Evolutionary conservation across 1,140 invertebrate genomes (phyloP).

Genomic region (Drosophila mayri): DNA sequence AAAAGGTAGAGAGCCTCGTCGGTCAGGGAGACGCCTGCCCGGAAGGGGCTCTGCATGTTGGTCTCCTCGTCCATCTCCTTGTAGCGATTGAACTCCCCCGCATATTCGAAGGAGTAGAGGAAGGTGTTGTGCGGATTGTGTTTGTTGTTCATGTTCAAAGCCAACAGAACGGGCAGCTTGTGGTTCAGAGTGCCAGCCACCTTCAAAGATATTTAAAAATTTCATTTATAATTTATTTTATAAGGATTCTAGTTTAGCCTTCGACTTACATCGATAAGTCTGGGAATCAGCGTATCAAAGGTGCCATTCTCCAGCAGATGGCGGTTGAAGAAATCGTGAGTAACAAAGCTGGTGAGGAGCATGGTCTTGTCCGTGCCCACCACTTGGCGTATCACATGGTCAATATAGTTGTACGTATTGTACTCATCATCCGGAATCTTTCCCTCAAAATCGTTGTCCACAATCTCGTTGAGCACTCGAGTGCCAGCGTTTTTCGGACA

Average conservation of each 20-base stretch:
- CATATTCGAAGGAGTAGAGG: conserved; percentile 82
- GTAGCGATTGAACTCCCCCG: conserved; percentile 82
- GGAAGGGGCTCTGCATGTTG: conserved; percentile 84
- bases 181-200: conserved; percentile 81
- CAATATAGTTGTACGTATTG: conserved; percentile 72
- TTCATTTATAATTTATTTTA: not conserved
- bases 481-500: conserved; percentile 79
- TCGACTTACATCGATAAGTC: conserved; percentile 75
- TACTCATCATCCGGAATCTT: conserved; percentile 81
- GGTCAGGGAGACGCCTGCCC: conserved; percentile 76
- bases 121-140: conserved; percentile 79
- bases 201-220: conserved; percentile 27
- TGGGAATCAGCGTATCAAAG: conserved; percentile 70
- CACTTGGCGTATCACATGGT: conserved; percentile 74
- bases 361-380: conserved; percentile 81
- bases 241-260: no score
- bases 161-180: conserved; percentile 78
- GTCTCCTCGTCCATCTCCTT: conserved; percentile 79
- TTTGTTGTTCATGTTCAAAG: conserved; percentile 82
- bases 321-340: conserved; percentile 80
- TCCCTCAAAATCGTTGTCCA: conserved; percentile 79
- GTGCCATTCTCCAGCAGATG: conserved; percentile 79
- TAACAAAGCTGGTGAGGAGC: conserved; percentile 80
- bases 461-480: conserved; percentile 76
- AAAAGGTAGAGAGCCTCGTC: conserved; percentile 82